phyloP scores from a whole-genome alignment of 2,113 vertebrate species.

The Apistogramma diplotaenia region DNA sequence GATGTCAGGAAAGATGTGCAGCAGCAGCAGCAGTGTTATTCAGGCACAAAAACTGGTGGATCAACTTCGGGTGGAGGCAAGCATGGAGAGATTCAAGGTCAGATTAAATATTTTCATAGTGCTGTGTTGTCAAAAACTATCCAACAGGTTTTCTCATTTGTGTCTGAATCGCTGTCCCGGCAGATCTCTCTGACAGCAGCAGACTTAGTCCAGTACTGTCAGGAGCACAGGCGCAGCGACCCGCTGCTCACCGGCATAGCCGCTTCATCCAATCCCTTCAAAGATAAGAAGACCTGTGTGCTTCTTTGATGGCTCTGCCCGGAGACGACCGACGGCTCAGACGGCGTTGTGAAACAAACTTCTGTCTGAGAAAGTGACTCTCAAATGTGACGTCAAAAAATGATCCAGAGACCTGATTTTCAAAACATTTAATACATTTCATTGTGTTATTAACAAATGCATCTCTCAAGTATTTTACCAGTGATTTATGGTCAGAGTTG shows the following conservation, averaged over 20 bases:
- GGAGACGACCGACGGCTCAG: not conserved
- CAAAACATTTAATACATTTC: not conserved
- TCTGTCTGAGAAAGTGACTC: too few species aligned
- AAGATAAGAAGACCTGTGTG: slow-evolving; percentile 82
- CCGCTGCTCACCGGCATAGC: slow-evolving; percentile 82
- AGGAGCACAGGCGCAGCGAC: slow-evolving; percentile 78
- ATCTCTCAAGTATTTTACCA: not conserved
- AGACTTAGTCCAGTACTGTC: slow-evolving; percentile 82
- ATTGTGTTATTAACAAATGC: not conserved
- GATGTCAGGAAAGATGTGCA: slow-evolving; percentile 74
- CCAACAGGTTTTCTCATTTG: not conserved
- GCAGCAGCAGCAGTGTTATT: slow-evolving; percentile 77
- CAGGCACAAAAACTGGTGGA: slow-evolving; percentile 79
- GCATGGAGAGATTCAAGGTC: slow-evolving; percentile 81
- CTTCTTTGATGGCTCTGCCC: slow-evolving; percentile 65
- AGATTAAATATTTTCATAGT: too few species aligned
- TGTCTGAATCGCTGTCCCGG: not conserved
- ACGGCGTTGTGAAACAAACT: not conserved
- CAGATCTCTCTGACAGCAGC: slow-evolving; percentile 82
- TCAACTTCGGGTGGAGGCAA: slow-evolving; percentile 78
- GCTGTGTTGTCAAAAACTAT: not conserved
- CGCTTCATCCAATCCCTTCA: slow-evolving; percentile 82
- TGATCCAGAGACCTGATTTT: not conserved
- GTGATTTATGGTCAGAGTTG: not conserved
- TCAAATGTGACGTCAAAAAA: not conserved